A percentile compares a stretch with the other conserved stretches of the same genome.
phyloP scores from a whole-genome alignment of 2,113 vertebrate genomes.

The Rhinolophus sinicus region DNA sequence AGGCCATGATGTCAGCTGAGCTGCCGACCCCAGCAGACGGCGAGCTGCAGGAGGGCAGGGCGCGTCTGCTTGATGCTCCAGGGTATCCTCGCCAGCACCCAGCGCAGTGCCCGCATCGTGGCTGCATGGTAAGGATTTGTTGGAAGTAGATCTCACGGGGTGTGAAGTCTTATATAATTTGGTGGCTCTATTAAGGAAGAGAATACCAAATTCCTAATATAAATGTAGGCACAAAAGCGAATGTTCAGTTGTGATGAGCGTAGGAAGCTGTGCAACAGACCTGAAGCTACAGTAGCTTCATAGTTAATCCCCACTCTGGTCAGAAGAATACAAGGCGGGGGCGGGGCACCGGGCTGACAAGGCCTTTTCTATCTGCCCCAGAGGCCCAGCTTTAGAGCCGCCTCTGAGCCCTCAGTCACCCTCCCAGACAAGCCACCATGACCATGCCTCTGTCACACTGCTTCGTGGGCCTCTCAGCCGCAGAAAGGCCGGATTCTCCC shows the following conservation, averaged over 20 bases:
- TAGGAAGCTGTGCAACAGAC: background rate
- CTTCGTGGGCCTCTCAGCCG: background rate
- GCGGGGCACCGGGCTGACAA: background rate
- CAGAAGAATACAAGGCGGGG: background rate
- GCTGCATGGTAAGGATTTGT: background rate
- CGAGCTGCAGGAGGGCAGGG: background rate
- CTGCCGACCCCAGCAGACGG: background rate
- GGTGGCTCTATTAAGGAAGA: background rate
- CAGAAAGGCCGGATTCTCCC: conserved; percentile 1
- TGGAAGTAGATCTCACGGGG: background rate
- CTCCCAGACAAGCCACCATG: background rate
- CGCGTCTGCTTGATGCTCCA: fast-evolving
- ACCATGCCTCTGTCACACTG: background rate
- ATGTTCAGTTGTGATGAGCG: background rate
- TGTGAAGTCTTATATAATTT: background rate
- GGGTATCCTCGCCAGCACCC: fast-evolving
- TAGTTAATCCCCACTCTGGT: background rate
- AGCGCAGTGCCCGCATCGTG: background rate
- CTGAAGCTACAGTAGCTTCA: background rate
- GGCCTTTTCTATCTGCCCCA: background rate
- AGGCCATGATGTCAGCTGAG: background rate
- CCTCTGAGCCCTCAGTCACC: background rate
- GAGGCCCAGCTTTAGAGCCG: background rate
- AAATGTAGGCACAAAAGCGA: background rate
- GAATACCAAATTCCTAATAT: background rate